Base-by-base conservation (phyloP, 1,140 invertebrate species). In the Scaptodrosophila lebanonensis region DNA sequence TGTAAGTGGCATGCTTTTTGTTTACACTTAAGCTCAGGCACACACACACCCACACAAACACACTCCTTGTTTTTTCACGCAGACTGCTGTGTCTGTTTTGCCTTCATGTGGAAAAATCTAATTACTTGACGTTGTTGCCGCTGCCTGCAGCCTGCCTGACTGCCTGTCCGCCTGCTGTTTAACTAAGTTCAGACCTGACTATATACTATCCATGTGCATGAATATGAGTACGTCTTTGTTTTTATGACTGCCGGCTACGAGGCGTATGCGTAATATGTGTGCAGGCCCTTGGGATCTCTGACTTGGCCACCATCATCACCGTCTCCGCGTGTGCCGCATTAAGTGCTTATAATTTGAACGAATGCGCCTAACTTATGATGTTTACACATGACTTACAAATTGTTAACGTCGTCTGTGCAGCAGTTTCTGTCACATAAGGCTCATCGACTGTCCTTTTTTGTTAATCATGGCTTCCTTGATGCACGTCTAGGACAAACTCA, bases 351-450 rank as follows among this genome's bases (percentile, higher is more conserved):
- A 82, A 82, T 82, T 82, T 77, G 70, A 58, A 82, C 69, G 65
- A 83, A 75, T 83, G 70, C 70, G 76, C 69, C 62, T 70, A 75
- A 83, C 76, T 82, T 83, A 82, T 70, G 70, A 83, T 82, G 75
- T 83, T 82, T 82, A 82, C 76, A 82, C 75, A 82, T 83, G 75
- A 82, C 76, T 82, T 82, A 82, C 75, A 83, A 83, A 82, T 82
- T 82, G 75, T 82, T 83, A 64, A 75, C 66, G 69, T 82, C 75
- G 56, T 69, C 72, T 62, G 73, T n/a, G 73, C 60, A 64, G 56
- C 36, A 44, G 38, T 52, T 67, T 60, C 62, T 38, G 50, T n/a
- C n/a, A n/a, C n/a, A n/a, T n/a, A n/a, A n/a, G n/a, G n/a, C n/a
- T n/a, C n/a, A n/a, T n/a, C n/a, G n/a, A n/a, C n/a, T n/a, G n/a